These are phyloP conservation scores for Chaetops frenatus DNA, from an alignment of 2,113 vertebrate species.

Conservation along the genomic window DNA sequence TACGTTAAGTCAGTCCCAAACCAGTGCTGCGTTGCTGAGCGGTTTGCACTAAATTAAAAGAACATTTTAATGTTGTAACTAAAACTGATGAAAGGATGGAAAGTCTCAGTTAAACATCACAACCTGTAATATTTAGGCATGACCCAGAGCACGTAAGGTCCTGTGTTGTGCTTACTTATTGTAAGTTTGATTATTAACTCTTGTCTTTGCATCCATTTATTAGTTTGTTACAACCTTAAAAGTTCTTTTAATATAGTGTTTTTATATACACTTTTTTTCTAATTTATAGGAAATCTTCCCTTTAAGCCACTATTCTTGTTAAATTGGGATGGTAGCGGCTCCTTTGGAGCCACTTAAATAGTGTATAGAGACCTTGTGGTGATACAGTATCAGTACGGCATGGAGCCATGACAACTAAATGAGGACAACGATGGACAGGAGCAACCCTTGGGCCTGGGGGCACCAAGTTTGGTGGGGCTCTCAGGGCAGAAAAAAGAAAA, in stretches of 20 bases:
- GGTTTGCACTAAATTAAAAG: slow-evolving; percentile 54
- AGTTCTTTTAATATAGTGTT: slow-evolving; percentile 61
- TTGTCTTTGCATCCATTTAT: slow-evolving; percentile 53
- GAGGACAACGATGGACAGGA: slow-evolving; percentile 60
- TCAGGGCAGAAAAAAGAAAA: slow-evolving; percentile 53
- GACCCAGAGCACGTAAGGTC: not conserved
- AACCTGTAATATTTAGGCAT: slow-evolving; percentile 50
- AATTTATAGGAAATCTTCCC: slow-evolving; percentile 57
- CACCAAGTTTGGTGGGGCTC: slow-evolving; percentile 55
- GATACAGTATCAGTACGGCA: slow-evolving; percentile 42
- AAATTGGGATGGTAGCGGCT: slow-evolving; percentile 44
- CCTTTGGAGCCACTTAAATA: slow-evolving; percentile 43
- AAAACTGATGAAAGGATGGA: slow-evolving; percentile 36
- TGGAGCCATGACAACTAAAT: slow-evolving; percentile 59
- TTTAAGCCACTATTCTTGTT: slow-evolving; percentile 54
- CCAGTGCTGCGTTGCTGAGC: not conserved
- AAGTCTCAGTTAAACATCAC: slow-evolving; percentile 6
- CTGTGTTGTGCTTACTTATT: slow-evolving; percentile 49
- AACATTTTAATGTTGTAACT: slow-evolving; percentile 50
- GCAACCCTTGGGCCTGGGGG: slow-evolving; percentile 46
- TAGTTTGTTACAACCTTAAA: slow-evolving; percentile 57
- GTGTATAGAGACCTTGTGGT: slow-evolving; percentile 55
- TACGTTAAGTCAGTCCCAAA: not conserved
- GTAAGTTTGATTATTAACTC: slow-evolving; percentile 43
- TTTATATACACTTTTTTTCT: slow-evolving; percentile 65